Base-by-base conservation (phyloP, 2,113 vertebrate genomes). In the Meriones unguiculatus region DNA sequence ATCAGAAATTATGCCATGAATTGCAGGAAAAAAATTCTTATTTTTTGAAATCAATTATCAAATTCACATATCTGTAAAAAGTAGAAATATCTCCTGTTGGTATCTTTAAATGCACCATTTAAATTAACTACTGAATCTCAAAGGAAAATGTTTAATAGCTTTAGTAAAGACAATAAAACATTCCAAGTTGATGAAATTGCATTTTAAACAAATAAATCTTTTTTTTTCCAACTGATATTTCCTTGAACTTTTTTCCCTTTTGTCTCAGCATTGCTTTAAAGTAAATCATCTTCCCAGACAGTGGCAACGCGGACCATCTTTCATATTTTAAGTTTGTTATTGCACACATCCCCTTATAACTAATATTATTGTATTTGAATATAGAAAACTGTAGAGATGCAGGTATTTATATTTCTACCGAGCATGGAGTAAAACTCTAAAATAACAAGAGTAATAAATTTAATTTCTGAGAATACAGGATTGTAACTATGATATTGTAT, bases 61-160 rank as follows among this genome's bases (percentile, higher is more conserved):
- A 72, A 87, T 69, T 93, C 41, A 93, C 57, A 88, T 96, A 94
- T 76, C 5, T 94, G 9, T 90, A 88, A 86, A 35, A 97, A 89
- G 13, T 75, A 76, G 8, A 97, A 92, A 75, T 86, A 46, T 24
- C 14, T 93, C 78, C 4, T 87, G 54, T 41, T 88, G 30, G 22
- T 85, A 91, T 8, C 5, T 93, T 54, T 90, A 77, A 86, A 80
- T 92, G 65, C 17, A 62, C 15, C 91, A 85, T 84, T 91, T 87
- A 14, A 93, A 80, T 96, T 77, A 67, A 32, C 24, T 72, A 89
- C 17, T 82, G 67, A 97, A 69, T 2, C 30, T 52, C 5, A 82
- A n/a, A 73, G 25, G n/a, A 95, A 95, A 92, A 38, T 93, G 7
- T 64, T 90, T 64, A 94, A 32, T 93, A 85, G 22, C 5, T 30